These are phyloP conservation scores for Sparus aurata DNA, from an alignment of 2,797 vertebrate species.

Conservation along the genomic window DNA sequence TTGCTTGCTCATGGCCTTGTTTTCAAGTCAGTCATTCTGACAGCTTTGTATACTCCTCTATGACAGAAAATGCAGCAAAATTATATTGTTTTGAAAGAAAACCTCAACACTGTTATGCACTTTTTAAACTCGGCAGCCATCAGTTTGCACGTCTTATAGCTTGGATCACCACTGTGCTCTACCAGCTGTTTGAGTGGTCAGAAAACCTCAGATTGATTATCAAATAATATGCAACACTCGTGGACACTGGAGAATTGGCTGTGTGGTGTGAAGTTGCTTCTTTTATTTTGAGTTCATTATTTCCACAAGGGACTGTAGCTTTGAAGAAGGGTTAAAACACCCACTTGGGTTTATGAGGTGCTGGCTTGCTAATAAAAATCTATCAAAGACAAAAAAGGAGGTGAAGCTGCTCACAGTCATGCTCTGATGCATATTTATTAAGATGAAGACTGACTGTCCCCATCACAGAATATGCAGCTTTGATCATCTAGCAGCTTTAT, in stretches of 20 bases:
- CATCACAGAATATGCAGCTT: neutral
- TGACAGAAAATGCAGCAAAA: slow-evolving; percentile 9
- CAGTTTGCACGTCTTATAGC: neutral
- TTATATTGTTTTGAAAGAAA: neutral
- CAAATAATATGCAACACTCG: neutral
- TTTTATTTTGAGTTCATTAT: neutral
- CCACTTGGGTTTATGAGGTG: neutral
- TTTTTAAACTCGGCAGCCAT: slow-evolving; percentile 1
- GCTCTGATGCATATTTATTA: neutral
- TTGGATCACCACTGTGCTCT: neutral
- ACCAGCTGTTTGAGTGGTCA: neutral
- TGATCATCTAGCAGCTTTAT: slow-evolving; percentile 11
- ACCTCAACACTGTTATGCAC: neutral
- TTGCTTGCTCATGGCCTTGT: slow-evolving; percentile 25
- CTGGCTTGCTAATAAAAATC: neutral
- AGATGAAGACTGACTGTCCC: neutral
- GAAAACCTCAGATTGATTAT: neutral
- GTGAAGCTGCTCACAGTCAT: slow-evolving; percentile 9
- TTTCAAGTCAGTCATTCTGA: slow-evolving; percentile 34
- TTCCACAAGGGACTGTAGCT: neutral
- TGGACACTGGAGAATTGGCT: neutral
- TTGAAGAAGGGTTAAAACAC: slow-evolving; percentile 7
- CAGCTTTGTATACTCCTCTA: slow-evolving; percentile 8
- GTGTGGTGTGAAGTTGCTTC: neutral
- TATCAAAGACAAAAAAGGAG: slow-evolving; percentile 12